A percentile compares a stretch with the other conserved stretches of the same genome.
These are phyloP conservation scores for Spisula solida DNA, from an alignment of 2,888 invertebrate genomes.

Conservation along the genomic window DNA sequence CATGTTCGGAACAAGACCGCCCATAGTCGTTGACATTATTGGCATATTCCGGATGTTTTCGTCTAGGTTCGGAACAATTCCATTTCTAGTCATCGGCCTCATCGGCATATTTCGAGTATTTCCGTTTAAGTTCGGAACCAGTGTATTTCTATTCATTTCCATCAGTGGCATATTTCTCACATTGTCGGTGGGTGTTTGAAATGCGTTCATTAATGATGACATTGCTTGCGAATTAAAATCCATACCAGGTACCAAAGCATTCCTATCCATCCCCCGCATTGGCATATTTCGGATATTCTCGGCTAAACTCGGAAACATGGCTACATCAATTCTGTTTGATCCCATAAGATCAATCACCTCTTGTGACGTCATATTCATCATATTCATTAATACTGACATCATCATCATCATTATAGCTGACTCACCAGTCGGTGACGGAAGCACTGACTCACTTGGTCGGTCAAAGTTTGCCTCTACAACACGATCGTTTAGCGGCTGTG, in stretches of 20 bases:
- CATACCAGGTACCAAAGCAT: neutral
- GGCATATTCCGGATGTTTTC: conserved; percentile 38
- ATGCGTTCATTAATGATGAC: neutral
- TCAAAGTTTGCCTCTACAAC: conserved; percentile 68
- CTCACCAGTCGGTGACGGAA: conserved; percentile 59
- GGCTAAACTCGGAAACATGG: conserved; percentile 1
- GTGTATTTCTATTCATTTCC: conserved; percentile 9
- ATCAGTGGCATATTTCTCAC: conserved; percentile 37
- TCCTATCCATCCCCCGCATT: conserved; percentile 31
- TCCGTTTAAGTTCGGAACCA: conserved; percentile 28
- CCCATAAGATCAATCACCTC: neutral
- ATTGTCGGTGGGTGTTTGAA: conserved; percentile 8
- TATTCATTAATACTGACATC: conserved; percentile 41
- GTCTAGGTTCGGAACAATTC: neutral
- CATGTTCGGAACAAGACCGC: neutral
- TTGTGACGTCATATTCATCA: conserved; percentile 40
- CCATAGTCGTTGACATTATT: neutral
- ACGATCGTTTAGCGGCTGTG: conserved; percentile 67
- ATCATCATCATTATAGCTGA: conserved; percentile 45
- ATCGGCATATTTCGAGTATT: conserved; percentile 25
- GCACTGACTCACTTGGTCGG: conserved; percentile 39
- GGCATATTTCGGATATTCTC: conserved; percentile 29
- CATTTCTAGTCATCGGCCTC: conserved; percentile 11
- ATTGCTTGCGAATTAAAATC: neutral
- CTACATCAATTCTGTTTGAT: neutral